A percentile compares a stretch with the other conserved stretches of the same genome.
phyloP scores from a whole-genome alignment of 2,113 vertebrate species.

The Cryptomyrus ogoouensis region DNA sequence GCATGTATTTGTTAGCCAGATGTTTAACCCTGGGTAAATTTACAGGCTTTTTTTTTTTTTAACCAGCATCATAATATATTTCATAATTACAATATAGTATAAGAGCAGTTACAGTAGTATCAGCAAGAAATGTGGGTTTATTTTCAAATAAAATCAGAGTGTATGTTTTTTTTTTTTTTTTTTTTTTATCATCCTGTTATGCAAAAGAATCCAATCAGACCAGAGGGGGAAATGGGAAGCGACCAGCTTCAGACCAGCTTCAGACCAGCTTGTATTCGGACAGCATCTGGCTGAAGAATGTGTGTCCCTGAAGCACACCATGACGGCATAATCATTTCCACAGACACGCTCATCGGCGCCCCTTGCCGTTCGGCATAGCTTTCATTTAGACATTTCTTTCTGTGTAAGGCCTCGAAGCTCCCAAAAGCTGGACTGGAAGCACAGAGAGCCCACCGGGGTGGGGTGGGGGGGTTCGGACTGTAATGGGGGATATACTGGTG shows the following conservation, averaged over 20 bases:
- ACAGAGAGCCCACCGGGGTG: background rate
- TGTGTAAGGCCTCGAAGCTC: background rate
- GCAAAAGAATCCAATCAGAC: background rate
- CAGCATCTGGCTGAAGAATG: background rate
- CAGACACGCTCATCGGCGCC: background rate
- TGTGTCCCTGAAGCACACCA: background rate
- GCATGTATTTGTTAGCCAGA: constrained; percentile 62
- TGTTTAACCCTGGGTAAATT: constrained; percentile 58
- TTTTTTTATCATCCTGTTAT: background rate
- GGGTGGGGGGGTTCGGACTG: background rate
- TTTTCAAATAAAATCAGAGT: constrained; percentile 34
- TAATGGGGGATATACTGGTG: background rate
- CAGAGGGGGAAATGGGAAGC: background rate
- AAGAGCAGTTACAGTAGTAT: constrained; percentile 48
- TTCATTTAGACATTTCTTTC: background rate
- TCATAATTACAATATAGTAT: constrained; percentile 67
- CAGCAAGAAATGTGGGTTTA: constrained; percentile 44
- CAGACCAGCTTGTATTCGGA: background rate
- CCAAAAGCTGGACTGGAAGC: background rate
- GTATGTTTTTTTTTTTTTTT: constrained; percentile 4
- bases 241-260: too few species aligned
- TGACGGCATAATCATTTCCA: background rate
- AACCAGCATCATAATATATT: constrained; percentile 63
- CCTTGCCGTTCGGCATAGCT: background rate
- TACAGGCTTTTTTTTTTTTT: constrained; percentile 55